These are phyloP conservation scores for Sibirionetta formosa DNA, from an alignment of 2,797 vertebrate species.

Conservation along the genomic window DNA sequence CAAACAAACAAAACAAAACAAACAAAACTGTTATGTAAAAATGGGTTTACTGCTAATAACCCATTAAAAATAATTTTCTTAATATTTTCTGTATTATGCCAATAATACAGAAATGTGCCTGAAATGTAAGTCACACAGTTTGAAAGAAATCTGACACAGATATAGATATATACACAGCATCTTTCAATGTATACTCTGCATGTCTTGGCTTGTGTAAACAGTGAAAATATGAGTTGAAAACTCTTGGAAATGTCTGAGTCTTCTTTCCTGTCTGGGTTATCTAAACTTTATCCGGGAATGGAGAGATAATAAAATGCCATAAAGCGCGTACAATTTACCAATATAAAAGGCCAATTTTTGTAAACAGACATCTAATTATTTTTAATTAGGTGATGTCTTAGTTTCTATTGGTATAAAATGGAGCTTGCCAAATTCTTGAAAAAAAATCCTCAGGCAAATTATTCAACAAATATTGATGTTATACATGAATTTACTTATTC, in stretches of 20 bases:
- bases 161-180: neutral
- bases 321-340: neutral
- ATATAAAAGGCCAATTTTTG: conserved; percentile 35
- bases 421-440: conserved; percentile 36
- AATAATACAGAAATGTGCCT: neutral
- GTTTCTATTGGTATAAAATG: conserved; percentile 43
- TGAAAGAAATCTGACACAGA: neutral
- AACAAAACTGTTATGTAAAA: neutral
- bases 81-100: neutral
- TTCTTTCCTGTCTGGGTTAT: neutral
- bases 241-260: neutral
- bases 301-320: conserved; percentile 6
- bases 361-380: conserved; percentile 40
- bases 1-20: neutral
- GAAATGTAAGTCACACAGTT: neutral
- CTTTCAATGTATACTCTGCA: neutral
- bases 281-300: neutral
- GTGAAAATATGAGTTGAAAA: neutral
- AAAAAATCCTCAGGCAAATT: conserved; percentile 51
- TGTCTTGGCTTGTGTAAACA: neutral
- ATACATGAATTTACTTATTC: conserved; percentile 43
- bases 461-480: conserved; percentile 43
- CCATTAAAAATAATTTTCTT: neutral
- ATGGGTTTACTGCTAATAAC: neutral
- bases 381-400: neutral